These are phyloP conservation scores for Nymphalis polychloros DNA, from an alignment of 2,888 invertebrate species.

Conservation along the genomic window DNA sequence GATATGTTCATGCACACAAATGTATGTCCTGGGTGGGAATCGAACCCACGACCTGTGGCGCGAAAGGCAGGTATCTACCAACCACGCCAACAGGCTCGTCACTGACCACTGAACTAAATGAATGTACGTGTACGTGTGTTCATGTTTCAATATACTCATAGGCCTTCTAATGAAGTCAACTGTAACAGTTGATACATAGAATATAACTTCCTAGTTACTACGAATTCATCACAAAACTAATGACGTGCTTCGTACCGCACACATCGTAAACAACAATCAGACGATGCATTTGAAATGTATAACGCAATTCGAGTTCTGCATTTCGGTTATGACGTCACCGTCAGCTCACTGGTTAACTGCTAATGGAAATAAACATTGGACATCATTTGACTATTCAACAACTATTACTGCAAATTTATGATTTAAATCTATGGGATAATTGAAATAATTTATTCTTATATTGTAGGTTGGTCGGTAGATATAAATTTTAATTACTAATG, in stretches of 20 bases:
- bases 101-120: no score
- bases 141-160: no score
- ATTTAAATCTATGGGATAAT: neutral
- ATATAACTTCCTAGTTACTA: neutral
- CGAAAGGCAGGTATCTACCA: no score
- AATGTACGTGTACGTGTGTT: no score
- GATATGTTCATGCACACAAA: no score
- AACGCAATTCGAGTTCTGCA: slow-evolving; percentile 35
- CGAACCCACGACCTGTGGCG: no score
- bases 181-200: neutral
- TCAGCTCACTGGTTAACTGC: slow-evolving; percentile 12
- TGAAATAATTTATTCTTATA: neutral
- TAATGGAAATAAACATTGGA: slow-evolving; percentile 1
- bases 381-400: neutral
- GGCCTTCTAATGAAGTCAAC: no score
- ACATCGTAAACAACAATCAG: slow-evolving; percentile 32
- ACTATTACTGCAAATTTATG: neutral
- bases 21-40: no score
- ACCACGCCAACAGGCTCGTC: no score
- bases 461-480: no score
- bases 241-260: neutral
- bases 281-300: slow-evolving; percentile 42
- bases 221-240: slow-evolving; percentile 8
- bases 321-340: slow-evolving; percentile 21
- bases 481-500: no score